Evolutionary conservation across 2,888 invertebrate genomes (phyloP).

Genomic region (Apodemia zela): DNA sequence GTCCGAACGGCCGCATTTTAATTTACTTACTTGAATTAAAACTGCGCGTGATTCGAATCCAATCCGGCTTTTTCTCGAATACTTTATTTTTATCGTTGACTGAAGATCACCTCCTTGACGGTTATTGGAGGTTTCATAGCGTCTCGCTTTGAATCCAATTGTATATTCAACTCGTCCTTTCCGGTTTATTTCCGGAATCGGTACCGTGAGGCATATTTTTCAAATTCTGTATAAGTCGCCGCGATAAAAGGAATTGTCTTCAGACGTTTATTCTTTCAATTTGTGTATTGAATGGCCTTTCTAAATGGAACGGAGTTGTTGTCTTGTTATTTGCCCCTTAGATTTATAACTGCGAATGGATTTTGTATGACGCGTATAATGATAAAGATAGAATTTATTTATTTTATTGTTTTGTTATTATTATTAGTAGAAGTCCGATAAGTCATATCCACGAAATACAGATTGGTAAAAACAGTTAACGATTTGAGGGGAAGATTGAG

Average conservation of each 20-base stretch:
- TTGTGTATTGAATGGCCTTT: constrained; percentile 31
- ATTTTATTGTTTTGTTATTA: background rate
- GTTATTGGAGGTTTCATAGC: constrained; percentile 47
- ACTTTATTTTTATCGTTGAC: constrained; percentile 75
- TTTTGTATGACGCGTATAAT: constrained; percentile 12
- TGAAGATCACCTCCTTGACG: constrained; percentile 51
- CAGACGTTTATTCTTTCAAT: constrained; percentile 51
- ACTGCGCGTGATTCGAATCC: constrained; percentile 74
- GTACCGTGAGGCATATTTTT: constrained; percentile 47
- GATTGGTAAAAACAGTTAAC: no score
- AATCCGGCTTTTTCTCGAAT: constrained; percentile 54
- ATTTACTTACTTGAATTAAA: constrained; percentile 79
- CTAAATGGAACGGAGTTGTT: constrained; percentile 24
- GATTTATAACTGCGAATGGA: constrained; percentile 20
- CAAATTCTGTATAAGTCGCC: constrained; percentile 53
- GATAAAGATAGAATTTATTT: background rate
- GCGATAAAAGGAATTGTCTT: constrained; percentile 50
- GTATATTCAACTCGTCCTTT: constrained; percentile 39
- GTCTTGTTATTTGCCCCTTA: constrained; percentile 21
- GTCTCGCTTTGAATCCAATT: constrained; percentile 43
- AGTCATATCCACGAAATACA: no score
- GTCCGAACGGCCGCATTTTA: constrained; percentile 70
- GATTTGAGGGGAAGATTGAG: no score
- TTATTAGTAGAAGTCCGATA: background rate
- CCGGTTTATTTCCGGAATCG: constrained; percentile 42